Conservation (phyloP, 2,113 vertebrate species). For the Paracyprichromis sp. region DNA sequence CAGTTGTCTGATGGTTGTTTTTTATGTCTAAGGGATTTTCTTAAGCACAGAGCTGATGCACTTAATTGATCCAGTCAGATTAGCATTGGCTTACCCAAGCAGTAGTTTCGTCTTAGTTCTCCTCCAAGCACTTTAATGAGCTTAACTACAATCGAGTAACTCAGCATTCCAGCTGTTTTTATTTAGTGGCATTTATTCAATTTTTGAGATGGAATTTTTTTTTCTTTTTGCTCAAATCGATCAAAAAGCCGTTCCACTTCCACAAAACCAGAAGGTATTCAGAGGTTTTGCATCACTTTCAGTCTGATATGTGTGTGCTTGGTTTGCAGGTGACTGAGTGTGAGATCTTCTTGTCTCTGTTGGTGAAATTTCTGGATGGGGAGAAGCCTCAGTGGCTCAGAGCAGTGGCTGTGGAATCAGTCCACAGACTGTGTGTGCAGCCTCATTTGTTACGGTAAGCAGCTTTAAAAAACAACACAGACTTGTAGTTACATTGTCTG, state of each 20-base stretch:
- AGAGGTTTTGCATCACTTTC: not conserved
- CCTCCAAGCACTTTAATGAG: slow-evolving; percentile 4
- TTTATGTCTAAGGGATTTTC: not conserved
- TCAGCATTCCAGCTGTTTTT: slow-evolving; percentile 2
- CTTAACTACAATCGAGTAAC: not conserved
- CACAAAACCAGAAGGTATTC: not conserved
- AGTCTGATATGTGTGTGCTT: not conserved
- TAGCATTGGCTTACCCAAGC: slow-evolving; percentile 15
- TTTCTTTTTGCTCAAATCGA: not conserved
- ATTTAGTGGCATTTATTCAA: not conserved
- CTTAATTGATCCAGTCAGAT: slow-evolving; percentile 30
- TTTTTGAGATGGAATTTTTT: not conserved
- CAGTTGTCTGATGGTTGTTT: not conserved
- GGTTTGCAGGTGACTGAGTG: slow-evolving; percentile 92
- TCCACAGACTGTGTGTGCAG: slow-evolving; percentile 94
- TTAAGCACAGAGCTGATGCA: not conserved
- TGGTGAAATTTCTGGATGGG: slow-evolving; percentile 98
- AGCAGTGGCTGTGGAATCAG: slow-evolving; percentile 95
- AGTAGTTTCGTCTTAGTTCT: slow-evolving; percentile 23
- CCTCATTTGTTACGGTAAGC: slow-evolving; percentile 90
- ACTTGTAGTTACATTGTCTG: not conserved
- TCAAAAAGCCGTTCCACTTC: not conserved
- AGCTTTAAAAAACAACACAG: not conserved
- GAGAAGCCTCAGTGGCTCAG: slow-evolving; percentile 98
- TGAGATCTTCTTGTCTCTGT: slow-evolving; percentile 95